Percentiles rank a stretch among this genome's conserved stretches.
phyloP scores from a whole-genome alignment of 2,113 vertebrate genomes.

The Boulengeromyrus knoepffleri region DNA sequence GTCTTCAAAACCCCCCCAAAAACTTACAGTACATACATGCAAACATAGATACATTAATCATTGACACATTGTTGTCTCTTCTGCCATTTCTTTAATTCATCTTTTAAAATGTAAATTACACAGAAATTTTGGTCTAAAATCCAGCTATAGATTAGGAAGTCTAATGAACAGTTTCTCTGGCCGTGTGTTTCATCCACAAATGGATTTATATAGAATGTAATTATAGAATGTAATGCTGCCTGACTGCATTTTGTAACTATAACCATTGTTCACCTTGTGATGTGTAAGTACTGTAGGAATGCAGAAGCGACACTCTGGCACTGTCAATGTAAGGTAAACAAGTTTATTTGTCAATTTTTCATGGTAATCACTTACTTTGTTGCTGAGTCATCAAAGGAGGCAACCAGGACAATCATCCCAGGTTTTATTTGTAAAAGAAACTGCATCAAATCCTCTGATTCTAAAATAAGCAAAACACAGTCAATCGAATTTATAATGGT shows the following conservation, averaged over 20 bases:
- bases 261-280: background rate
- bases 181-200: background rate
- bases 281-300: background rate
- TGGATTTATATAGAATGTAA: background rate
- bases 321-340: background rate
- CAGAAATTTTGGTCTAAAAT: background rate
- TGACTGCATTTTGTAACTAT: background rate
- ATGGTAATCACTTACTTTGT: background rate
- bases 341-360: background rate
- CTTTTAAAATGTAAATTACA: background rate
- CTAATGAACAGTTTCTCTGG: background rate
- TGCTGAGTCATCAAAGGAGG: background rate
- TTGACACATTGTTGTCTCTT: background rate
- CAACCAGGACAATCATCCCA: background rate
- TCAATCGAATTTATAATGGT: background rate
- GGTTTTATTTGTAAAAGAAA: background rate
- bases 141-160: background rate
- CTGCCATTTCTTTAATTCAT: background rate
- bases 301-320: background rate
- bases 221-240: background rate
- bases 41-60: background rate
- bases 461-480: background rate
- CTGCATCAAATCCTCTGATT: background rate
- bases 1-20: too few species aligned
- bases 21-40: too few species aligned